Base-by-base conservation (phyloP, 2,797 vertebrate genomes). In the Acanthiza pusilla region DNA sequence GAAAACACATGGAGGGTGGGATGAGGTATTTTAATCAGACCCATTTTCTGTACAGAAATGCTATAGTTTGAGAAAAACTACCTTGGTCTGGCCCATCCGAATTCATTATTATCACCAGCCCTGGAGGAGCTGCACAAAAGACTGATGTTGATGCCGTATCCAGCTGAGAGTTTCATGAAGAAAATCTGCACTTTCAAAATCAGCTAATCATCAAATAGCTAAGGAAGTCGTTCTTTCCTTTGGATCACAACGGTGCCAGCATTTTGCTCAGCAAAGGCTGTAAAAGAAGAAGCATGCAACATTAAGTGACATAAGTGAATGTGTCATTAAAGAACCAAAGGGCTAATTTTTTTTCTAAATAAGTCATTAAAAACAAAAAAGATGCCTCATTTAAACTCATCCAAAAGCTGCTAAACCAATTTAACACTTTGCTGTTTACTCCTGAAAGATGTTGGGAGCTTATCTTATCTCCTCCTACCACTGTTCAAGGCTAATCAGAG, bases 331-430 rank as follows among this genome's bases (percentile, higher is more conserved):
- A 78, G 66, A 81, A 73, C 54, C 32, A 84, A 86, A 86, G 23
- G 53, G 60, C 79, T 84, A 40, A 16, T 70, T 88, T 94, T 94
- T 94, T 93, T 90, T 58, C 63, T 60, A 62, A 88, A 81, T 71
- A 68, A 34, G 55, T 73, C 9, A 34, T 91, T 89, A 9, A 7
- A 81, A 91, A 81, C 72, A 47, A 74, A 43, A 58, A 89, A 63
- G 12, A 83, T 0, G 0, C 70, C 55, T 92, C 60, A 73, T 89
- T 92, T 91, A 88, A 95, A 84, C 70, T 81, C 6, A 4, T 90
- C 63, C 77, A 62, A 89, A 92, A 93, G 65, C 79, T 91, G 85
- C 78, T 96, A 90, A 95, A 88, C 48, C 92, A 92, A 71, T 95
- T 86, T 79, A 94, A 86, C 76, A 90, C 73, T 50, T 88, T 92